These are phyloP conservation scores for Eucidaris tribuloides DNA, from an alignment of 35 echinoderm and acorn worm species.

Conservation along the genomic window DNA sequence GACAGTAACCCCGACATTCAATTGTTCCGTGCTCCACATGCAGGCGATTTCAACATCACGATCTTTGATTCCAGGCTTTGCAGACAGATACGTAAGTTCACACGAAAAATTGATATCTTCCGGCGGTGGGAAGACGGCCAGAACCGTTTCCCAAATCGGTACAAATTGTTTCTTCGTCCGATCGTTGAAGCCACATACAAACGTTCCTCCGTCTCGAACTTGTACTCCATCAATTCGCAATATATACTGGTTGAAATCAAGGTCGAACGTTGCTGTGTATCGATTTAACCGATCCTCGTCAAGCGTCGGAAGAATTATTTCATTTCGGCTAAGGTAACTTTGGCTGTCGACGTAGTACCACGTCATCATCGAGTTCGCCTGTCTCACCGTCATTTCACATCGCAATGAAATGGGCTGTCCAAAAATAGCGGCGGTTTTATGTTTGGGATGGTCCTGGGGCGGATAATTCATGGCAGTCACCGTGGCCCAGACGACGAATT, in stretches of 20 bases:
- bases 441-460: no score
- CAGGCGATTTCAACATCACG: not conserved
- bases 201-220: constrained; percentile 1
- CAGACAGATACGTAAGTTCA: not conserved
- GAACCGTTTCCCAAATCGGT: not conserved
- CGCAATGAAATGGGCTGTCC: not conserved
- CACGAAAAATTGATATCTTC: not conserved
- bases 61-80: not conserved
- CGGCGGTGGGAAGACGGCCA: not conserved
- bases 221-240: constrained; percentile 6
- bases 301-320: not conserved
- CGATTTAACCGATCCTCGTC: constrained; percentile 21
- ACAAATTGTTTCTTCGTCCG: not conserved
- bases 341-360: constrained; percentile 8
- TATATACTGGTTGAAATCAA: constrained; percentile 19
- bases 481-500: no score
- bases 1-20: not conserved
- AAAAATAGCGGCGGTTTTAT: not conserved
- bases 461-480: no score
- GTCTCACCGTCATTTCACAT: not conserved
- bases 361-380: not conserved
- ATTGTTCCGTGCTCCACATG: constrained; percentile 3
- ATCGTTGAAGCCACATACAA: not conserved
- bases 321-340: not conserved
- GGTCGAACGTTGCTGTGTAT: not conserved